phyloP scores from a whole-genome alignment of 37 sponge, comb jelly and placozoan species.

The Eunapius fragilis region DNA sequence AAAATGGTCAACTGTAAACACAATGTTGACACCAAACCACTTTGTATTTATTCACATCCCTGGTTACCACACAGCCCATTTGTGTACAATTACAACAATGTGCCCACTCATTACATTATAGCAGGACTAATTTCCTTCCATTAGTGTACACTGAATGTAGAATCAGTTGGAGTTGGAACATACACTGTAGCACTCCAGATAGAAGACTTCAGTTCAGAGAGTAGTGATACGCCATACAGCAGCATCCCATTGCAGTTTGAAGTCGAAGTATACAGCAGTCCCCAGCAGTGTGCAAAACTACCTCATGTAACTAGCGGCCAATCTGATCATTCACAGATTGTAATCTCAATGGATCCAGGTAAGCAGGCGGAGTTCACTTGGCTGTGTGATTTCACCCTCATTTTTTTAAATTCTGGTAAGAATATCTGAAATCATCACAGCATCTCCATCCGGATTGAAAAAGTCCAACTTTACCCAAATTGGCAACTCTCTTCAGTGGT shows the following conservation, averaged over 20 bases:
- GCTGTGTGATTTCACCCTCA: too few species aligned
- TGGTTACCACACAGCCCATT: too few species aligned
- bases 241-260: slow-evolving; percentile 21
- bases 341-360: neutral
- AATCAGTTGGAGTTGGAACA: neutral
- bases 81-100: too few species aligned
- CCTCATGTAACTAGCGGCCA: neutral
- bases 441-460: slow-evolving; percentile 4
- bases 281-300: neutral
- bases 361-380: too few species aligned
- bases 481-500: neutral
- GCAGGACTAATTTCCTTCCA: too few species aligned
- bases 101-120: neutral
- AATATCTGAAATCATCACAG: slow-evolving; percentile 10
- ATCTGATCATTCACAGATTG: neutral
- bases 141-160: neutral
- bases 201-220: slow-evolving; percentile 1
- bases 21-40: too few species aligned
- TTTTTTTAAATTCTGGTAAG: too few species aligned
- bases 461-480: neutral
- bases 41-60: too few species aligned
- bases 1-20: too few species aligned
- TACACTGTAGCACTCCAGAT: slow-evolving; percentile 15
- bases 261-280: neutral
- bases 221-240: neutral